Evolutionary conservation across 2,113 vertebrate genomes (phyloP).

Genomic region (Oreotrochilus melanogaster): DNA sequence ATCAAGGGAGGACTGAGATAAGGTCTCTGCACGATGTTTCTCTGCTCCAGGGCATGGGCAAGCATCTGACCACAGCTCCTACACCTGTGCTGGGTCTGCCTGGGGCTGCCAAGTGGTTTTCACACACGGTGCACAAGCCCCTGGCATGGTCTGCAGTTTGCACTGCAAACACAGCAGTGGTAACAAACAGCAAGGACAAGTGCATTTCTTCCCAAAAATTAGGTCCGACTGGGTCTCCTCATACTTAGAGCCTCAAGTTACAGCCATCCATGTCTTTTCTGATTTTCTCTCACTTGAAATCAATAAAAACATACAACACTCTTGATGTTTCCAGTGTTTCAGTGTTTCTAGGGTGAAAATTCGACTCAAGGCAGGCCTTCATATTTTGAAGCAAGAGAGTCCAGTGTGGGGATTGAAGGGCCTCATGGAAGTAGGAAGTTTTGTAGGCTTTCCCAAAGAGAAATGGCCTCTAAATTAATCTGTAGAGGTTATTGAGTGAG

Average conservation of each 20-base stretch:
- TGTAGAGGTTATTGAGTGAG: neutral
- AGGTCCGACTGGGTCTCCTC: neutral
- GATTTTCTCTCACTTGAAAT: neutral
- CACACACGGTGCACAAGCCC: neutral
- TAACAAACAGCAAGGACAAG: neutral
- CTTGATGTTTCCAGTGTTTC: neutral
- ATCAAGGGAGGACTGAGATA: neutral
- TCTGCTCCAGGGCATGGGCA: neutral
- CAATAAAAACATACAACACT: neutral
- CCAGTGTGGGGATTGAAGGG: neutral
- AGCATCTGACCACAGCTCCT: neutral
- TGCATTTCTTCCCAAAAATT: neutral
- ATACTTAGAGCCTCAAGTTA: neutral
- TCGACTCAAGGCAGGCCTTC: neutral
- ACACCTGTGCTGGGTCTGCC: rapidly evolving
- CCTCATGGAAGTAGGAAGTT: neutral
- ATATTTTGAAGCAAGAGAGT: neutral
- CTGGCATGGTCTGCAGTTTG: rapidly evolving
- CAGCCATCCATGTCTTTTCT: rapidly evolving
- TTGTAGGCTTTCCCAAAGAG: neutral
- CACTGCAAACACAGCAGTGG: neutral
- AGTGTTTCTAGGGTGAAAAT: neutral
- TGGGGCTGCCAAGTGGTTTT: neutral
- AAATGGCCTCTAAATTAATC: neutral
- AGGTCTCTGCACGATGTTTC: neutral